A percentile compares a stretch with the other conserved stretches of the same genome.
Evolutionary conservation across 2,797 vertebrate species (phyloP).

Genomic region (Helicolenus hilgendorfi): DNA sequence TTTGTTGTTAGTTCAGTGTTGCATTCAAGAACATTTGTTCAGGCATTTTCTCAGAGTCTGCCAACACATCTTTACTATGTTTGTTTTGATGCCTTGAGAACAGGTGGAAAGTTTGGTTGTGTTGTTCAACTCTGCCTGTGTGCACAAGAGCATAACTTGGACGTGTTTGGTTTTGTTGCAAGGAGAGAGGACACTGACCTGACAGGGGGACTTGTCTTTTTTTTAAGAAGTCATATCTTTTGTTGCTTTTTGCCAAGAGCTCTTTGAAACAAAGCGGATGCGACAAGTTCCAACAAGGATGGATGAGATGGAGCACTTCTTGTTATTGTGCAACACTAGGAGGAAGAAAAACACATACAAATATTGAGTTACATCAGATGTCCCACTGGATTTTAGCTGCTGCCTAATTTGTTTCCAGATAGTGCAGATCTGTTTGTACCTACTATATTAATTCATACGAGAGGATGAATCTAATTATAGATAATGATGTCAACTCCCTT

Average conservation of each 20-base stretch:
- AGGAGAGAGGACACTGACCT: conserved; percentile 3
- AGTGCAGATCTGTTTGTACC: background rate
- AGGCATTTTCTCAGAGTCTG: conserved; percentile 16
- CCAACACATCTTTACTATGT: background rate
- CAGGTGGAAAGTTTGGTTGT: conserved; percentile 35
- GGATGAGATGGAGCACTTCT: conserved; percentile 15
- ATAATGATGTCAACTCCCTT: conserved; percentile 19
- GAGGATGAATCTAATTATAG: conserved; percentile 35
- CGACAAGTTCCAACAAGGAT: conserved; percentile 54
- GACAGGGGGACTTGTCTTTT: conserved; percentile 25
- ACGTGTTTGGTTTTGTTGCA: conserved; percentile 37
- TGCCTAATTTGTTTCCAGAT: background rate
- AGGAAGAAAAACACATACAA: background rate
- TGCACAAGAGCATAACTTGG: conserved; percentile 20
- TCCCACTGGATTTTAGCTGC: background rate
- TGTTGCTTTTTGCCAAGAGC: conserved; percentile 45
- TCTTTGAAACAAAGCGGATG: conserved; percentile 25
- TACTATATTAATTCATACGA: background rate
- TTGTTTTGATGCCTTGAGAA: conserved; percentile 35
- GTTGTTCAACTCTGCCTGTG: conserved; percentile 2
- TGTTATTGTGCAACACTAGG: background rate
- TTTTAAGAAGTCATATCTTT: conserved; percentile 21
- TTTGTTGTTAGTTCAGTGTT: conserved; percentile 22
- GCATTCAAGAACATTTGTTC: background rate
- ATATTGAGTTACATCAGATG: background rate